Base-by-base conservation (phyloP, 2,113 vertebrate genomes). In the Sceloporus tristichus region DNA sequence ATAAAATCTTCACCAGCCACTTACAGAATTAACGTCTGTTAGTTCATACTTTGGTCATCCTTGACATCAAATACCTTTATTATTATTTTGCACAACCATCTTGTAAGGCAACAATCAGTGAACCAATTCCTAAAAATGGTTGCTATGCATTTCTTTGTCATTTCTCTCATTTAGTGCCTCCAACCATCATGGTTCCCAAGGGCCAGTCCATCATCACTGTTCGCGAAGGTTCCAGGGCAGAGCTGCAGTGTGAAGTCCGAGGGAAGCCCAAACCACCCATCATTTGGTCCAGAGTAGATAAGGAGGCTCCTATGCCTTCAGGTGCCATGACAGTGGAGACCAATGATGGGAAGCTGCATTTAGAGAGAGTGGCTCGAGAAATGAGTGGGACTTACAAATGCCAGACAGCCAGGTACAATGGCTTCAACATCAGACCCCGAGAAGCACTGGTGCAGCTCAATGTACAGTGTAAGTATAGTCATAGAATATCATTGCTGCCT, bases 331-430 rank as follows among this genome's bases (percentile, higher is more conserved):
- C 94, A 1, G 87, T 96, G 94, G 99, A 99, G 94, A 98, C 98
- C 0, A 94, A 96, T 0, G 98, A 99, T 27, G 99, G 99, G 18
- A 99, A 98, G 71, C 95, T 99, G 89, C 95, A 94, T 54, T 91
- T 99, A 87, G 97, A 94, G 90, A 98, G 97, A 0, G 97, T 99
- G 90, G 98, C 96, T 87, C 96, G 98, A 27, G 98, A 99, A 94
- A 97, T 98, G 98, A 98, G 97, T 0, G 99, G 99, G 16, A 91
- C 95, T 13, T 99, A 99, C 94, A 98, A 98, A 84, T 99, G 99
- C 94, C 99, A 99, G 95, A 99, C 99, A 0, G 98, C 98, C 53
- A 98, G 98, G 5, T 99, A 99, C 95, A 99, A 99, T 4, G 98
- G 99, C 77, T 98, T 99, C 62, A 99, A 99, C 97, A 98, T 99